Evolutionary conservation across 2,888 invertebrate species (phyloP), one percentile per base, ranked within the genome.

Genomic region (Phortica magna): DNA sequence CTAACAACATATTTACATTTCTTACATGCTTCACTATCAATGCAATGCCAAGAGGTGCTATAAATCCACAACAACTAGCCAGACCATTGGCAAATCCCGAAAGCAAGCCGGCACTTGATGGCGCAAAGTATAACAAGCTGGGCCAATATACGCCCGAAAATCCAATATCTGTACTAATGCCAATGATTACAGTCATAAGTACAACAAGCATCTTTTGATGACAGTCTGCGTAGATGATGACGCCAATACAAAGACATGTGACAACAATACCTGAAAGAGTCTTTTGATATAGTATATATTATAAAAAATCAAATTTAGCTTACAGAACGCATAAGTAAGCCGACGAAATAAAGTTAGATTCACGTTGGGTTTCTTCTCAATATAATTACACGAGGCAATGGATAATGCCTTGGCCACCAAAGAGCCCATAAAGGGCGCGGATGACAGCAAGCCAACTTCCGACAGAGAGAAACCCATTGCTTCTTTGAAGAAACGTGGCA

Each of bases 81-180:
- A 92, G 82, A 17, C 91, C 91, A 77, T 93, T 93, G 48, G 92
- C 90, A n/a, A 93, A 82, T 0, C 93, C 93, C 2, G 92, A 92
- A 10, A 93, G 81, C 3, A 93, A 84, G 0, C 93, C 93, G 1
- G 92, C 90, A 83, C 89, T 92, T 2, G 92, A 89, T 1, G 93
- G 93, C 1, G 93, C 93, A 74, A 93, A 84, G 78, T 92, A 93
- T 22, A 93, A 87, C 57, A 92, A 87, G 76, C 92, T 92, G 9
- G 92, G 89, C 88, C 92, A 90, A 81, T 93, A 93, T 1, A 92
- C 92, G 7, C 91, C 93, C 22, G 91, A 90, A 77, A 92, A 92
- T 19, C 89, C 90, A 43, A 92, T 78, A 77, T 92, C 92, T 3
- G 89, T 83, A 14, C 90, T 82, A 2, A 87, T 87, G 43, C 92